These are phyloP conservation scores for Lates japonicus DNA, from an alignment of 2,797 vertebrate species.

Conservation along the genomic window DNA sequence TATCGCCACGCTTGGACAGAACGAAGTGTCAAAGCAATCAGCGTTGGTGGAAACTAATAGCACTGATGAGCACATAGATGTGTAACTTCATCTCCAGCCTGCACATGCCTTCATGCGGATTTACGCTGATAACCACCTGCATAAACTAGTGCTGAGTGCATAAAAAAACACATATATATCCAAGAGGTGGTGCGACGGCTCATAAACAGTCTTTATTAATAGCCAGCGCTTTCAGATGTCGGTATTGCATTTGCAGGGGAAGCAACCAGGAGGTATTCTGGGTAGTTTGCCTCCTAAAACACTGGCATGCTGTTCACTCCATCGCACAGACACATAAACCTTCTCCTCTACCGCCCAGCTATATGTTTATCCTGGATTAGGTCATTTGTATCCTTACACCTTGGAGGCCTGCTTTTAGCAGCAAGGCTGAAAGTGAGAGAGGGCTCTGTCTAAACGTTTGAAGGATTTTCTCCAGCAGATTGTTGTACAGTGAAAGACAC, in stretches of 20 bases:
- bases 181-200: conserved; percentile 59
- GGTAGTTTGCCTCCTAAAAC: conserved; percentile 66
- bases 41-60: conserved; percentile 71
- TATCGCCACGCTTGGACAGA: conserved; percentile 56
- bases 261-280: conserved; percentile 59
- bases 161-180: conserved; percentile 59
- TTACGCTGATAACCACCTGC: conserved; percentile 74
- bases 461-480: conserved; percentile 35
- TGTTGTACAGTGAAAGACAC: conserved; percentile 12
- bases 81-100: conserved; percentile 75
- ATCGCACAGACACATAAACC: conserved; percentile 61
- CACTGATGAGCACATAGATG: conserved; percentile 61
- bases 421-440: conserved; percentile 52
- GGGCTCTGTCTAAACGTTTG: conserved; percentile 53
- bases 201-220: conserved; percentile 82
- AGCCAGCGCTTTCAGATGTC: conserved; percentile 66
- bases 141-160: conserved; percentile 65
- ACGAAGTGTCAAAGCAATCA: conserved; percentile 69
- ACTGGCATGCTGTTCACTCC: conserved; percentile 69
- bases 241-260: conserved; percentile 54
- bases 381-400: conserved; percentile 77
- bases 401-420: conserved; percentile 65
- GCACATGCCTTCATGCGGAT: conserved; percentile 70
- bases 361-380: conserved; percentile 77
- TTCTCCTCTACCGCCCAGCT: conserved; percentile 50